Evolutionary conservation across 2,888 invertebrate species (phyloP).

Genomic region (Cataglyphis cursor): DNA sequence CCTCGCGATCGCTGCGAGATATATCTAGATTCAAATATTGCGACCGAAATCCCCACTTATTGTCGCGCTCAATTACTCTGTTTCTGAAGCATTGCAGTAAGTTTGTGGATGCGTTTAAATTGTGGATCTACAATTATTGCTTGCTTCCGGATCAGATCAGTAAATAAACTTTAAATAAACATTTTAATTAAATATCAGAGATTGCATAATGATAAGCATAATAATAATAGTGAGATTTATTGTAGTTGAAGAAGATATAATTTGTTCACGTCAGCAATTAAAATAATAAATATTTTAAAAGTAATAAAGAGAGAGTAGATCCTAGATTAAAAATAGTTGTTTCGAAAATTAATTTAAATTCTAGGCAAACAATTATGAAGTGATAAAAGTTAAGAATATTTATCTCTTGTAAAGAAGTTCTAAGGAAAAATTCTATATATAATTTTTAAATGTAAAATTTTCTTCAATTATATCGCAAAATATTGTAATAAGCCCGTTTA

Average conservation of each 20-base stretch:
- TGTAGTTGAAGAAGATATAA: neutral
- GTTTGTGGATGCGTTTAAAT: slow-evolving; percentile 4
- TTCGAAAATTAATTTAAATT: slow-evolving; percentile 9
- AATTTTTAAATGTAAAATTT: neutral
- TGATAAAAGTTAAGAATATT: neutral
- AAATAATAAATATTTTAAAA: neutral
- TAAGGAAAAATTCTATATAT: neutral
- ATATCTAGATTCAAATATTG: slow-evolving; percentile 52
- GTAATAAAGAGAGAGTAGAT: neutral
- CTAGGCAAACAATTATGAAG: neutral
- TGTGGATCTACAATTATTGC: neutral
- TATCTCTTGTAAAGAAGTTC: neutral
- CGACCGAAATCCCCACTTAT: slow-evolving; percentile 43
- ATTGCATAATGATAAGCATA: neutral
- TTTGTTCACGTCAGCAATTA: neutral
- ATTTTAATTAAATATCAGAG: neutral
- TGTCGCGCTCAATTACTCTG: slow-evolving; percentile 29
- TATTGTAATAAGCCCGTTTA: neutral
- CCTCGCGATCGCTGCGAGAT: slow-evolving; percentile 64
- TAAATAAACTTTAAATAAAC: neutral
- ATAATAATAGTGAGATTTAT: neutral
- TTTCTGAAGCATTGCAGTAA: slow-evolving; percentile 26
- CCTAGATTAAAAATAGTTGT: neutral
- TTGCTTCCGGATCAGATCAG: neutral
- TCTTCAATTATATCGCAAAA: neutral